Evolutionary conservation across 2,888 invertebrate genomes (phyloP).

Genomic region (Poecilobothrus nobilitatus): DNA sequence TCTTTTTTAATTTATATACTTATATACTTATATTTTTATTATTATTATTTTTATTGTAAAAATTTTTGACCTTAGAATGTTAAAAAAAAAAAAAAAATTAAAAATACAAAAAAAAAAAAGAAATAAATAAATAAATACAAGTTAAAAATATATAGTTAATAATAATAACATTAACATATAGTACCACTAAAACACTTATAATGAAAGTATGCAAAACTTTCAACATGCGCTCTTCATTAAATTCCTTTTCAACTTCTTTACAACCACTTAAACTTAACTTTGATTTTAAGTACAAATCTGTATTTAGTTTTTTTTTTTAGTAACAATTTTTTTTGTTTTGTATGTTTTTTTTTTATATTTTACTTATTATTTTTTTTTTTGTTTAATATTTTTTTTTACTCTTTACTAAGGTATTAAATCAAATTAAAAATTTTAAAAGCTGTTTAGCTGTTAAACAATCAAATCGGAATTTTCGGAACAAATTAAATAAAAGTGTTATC

Average conservation of each 20-base stretch:
- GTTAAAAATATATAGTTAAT: no score
- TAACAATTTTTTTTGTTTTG: neutral
- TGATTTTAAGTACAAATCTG: neutral
- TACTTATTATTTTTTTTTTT: neutral
- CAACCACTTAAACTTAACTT: neutral
- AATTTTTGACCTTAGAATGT: slow-evolving; percentile 1
- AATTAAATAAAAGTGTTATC: no score
- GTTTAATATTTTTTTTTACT: neutral
- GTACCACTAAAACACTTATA: neutral
- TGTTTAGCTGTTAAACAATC: slow-evolving; percentile 3
- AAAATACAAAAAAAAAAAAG: neutral
- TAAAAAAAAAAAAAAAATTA: neutral
- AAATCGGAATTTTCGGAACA: neutral
- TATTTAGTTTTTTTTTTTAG: neutral
- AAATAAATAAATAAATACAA: neutral
- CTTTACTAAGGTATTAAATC: neutral
- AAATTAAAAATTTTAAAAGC: neutral
- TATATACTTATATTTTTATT: neutral
- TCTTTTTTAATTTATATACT: neutral
- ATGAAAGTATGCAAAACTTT: neutral
- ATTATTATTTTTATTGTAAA: neutral
- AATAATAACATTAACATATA: neutral
- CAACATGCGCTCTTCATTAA: neutral
- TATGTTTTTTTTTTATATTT: no score
- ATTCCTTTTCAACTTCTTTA: neutral